These are phyloP conservation scores for Hypolimnas misippus DNA, from an alignment of 2,888 invertebrate species.

Conservation along the genomic window DNA sequence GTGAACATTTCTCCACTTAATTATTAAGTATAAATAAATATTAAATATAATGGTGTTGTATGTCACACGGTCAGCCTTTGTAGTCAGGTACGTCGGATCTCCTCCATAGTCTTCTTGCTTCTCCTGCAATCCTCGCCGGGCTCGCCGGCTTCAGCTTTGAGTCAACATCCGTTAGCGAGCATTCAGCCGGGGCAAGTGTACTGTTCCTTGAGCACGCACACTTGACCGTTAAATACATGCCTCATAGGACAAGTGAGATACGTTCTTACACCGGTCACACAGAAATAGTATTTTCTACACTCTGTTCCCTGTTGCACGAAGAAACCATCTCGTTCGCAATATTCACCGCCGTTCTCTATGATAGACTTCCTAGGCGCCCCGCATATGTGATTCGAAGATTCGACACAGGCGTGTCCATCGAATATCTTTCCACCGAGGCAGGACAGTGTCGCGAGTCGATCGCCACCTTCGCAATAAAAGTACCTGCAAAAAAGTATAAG, in stretches of 20 bases:
- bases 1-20: conserved; percentile 21
- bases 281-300: conserved; percentile 84
- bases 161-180: conserved; percentile 23
- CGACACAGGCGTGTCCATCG: conserved; percentile 84
- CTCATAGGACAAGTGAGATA: conserved; percentile 73
- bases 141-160: conserved; percentile 19
- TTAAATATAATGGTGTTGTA: conserved; percentile 18
- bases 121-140: conserved; percentile 24
- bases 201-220: conserved; percentile 75
- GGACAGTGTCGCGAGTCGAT: conserved; percentile 80
- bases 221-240: conserved; percentile 83
- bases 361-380: conserved; percentile 57
- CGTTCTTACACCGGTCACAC: conserved; percentile 80
- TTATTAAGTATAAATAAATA: conserved; percentile 26
- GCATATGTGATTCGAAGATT: conserved; percentile 69
- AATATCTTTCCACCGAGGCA: conserved; percentile 84
- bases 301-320: conserved; percentile 77
- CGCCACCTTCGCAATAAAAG: conserved; percentile 84
- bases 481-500: conserved; percentile 60
- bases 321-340: conserved; percentile 81
- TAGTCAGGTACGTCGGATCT: conserved; percentile 65
- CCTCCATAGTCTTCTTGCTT: conserved; percentile 30
- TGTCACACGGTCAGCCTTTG: conserved; percentile 45
- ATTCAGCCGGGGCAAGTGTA: conserved; percentile 79
- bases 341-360: conserved; percentile 54